Base-by-base conservation (phyloP, 2,797 vertebrate genomes). In the Pyrrhura leucotis region DNA sequence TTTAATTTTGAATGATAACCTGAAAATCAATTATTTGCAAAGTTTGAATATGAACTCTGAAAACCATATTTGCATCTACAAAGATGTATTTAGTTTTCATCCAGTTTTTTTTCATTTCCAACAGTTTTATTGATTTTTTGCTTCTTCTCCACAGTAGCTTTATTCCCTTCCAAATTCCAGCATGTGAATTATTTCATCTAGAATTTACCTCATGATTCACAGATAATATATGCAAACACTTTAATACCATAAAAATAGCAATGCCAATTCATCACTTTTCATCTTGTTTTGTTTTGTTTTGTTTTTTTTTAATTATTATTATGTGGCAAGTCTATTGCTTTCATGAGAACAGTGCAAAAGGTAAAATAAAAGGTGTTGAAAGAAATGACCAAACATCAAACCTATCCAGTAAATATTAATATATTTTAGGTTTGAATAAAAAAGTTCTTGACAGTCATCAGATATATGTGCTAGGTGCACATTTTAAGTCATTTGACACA, bases 151-250 rank as follows among this genome's bases (percentile, higher is more conserved):
- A 48, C 44, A 85, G 17, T 51, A 87, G 31, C 12, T 80, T 90
- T 89, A 89, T 82, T 94, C 31, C 39, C 84, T 90, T 81, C 81
- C 77, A 61, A 92, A 90, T 86, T 94, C 48, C 69, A 93, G 6
- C 11, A 54, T 62, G 5, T 14, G 5, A 94, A 89, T 94, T 87
- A 92, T 88, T 93, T 93, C 59, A 80, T 79, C n/a, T 85, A 85
- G 44, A 31, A 86, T 94, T 95, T 95, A 47, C 54, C 53, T 73
- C 15, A 42, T 90, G 40, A 88, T 80, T 95, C 53, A 93, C 8
- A 56, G 58, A 62, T 54, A 87, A 94, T 73, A 79, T 51, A 83
- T 68, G 44, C 44, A 90, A 95, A 91, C 47, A 68, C 21, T 84
- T 93, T 81, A n/a, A 37, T 90, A 61, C 29, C 20, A 45, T 85